phyloP scores from a whole-genome alignment of 2,113 vertebrate species.

The Albula goreensis region DNA sequence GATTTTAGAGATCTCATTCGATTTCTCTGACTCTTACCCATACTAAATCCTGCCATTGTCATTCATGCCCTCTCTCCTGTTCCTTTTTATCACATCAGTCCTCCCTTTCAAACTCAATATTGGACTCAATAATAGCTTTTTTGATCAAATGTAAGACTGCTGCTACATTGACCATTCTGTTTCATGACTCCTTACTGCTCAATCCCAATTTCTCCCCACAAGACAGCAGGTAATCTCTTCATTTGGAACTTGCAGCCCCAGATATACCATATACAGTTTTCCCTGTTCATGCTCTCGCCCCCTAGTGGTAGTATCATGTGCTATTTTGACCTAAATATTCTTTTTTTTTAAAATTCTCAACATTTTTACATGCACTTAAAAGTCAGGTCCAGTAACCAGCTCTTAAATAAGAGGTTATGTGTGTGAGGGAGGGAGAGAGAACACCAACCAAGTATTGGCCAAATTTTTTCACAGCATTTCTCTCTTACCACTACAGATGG shows the following conservation, averaged over 20 bases:
- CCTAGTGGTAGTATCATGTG: neutral
- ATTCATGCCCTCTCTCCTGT: neutral
- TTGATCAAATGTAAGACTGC: neutral
- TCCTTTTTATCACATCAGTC: neutral
- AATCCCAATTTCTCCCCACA: neutral
- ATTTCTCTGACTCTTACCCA: neutral
- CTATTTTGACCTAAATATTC: neutral
- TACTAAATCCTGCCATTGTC: neutral
- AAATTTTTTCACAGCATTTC: too few species aligned
- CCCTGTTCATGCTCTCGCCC: neutral
- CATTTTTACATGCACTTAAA: neutral
- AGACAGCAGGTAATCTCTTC: neutral
- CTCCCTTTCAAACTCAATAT: neutral
- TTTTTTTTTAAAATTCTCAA: neutral
- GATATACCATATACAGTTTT: neutral
- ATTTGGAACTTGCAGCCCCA: neutral
- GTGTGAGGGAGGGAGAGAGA: too few species aligned
- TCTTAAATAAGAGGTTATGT: too few species aligned
- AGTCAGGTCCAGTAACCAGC: too few species aligned
- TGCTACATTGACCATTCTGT: neutral
- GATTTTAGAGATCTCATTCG: neutral
- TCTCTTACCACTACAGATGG: too few species aligned
- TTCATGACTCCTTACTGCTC: neutral
- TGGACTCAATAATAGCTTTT: neutral
- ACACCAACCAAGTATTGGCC: too few species aligned